Evolutionary conservation across 2,888 invertebrate species (phyloP).

Genomic region (Panopea generosa): DNA sequence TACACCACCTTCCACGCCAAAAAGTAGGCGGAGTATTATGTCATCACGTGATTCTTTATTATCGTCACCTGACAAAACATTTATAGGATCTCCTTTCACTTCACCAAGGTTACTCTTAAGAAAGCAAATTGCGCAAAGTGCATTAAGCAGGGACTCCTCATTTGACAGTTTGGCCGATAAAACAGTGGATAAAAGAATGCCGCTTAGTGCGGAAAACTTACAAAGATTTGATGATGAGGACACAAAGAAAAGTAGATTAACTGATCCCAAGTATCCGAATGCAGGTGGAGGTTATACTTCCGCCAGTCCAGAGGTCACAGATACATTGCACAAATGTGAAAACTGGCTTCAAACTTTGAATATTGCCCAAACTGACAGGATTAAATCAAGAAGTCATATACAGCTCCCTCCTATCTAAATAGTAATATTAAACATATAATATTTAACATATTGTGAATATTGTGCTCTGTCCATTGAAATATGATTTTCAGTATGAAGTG

Average conservation of each 20-base stretch:
- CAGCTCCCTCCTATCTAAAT: constrained; percentile 71
- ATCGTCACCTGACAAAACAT: constrained; percentile 51
- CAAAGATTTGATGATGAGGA: constrained; percentile 42
- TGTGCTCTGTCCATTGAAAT: too few relatives aligned
- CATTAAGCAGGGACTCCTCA: constrained; percentile 64
- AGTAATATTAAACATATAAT: too few relatives aligned
- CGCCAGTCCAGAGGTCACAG: constrained; percentile 41
- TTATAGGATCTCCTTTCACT: constrained; percentile 59
- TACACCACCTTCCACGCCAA: constrained; percentile 76
- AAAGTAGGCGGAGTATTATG: constrained; percentile 68
- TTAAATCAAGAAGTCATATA: constrained; percentile 78
- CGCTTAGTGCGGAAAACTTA: constrained; percentile 52
- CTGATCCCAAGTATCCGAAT: not conserved
- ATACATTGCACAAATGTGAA: constrained; percentile 75
- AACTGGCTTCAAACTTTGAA: constrained; percentile 76
- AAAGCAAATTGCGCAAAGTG: constrained; percentile 49
- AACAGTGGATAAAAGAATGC: constrained; percentile 27
- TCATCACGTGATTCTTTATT: constrained; percentile 65
- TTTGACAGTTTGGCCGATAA: constrained; percentile 48
- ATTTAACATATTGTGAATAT: too few relatives aligned
- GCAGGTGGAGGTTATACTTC: not conserved
- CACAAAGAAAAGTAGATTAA: not conserved
- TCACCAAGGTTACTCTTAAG: constrained; percentile 64
- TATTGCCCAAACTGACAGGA: constrained; percentile 71
- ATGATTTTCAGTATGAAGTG: too few relatives aligned